Conservation (phyloP, 2,113 vertebrate genomes). For the Oenanthe melanoleuca region DNA sequence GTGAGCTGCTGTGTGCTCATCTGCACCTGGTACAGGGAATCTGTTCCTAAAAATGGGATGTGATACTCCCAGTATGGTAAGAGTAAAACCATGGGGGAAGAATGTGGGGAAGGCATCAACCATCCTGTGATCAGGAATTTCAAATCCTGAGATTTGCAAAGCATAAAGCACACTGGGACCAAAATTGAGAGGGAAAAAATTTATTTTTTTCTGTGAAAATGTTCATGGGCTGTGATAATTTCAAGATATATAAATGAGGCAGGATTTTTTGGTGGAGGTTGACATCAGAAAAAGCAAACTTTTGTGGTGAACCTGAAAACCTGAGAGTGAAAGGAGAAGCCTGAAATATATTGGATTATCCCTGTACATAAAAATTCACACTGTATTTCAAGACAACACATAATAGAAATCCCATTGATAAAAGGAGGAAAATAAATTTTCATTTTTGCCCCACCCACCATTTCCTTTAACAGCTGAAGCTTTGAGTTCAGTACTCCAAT, state of each 20-base stretch:
- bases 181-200: not conserved
- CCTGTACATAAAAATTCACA: not conserved
- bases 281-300: not conserved
- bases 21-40: not conserved
- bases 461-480: not conserved
- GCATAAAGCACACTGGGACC: not conserved
- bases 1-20: rapidly evolving
- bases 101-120: not conserved
- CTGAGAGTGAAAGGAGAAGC: not conserved
- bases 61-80: not conserved
- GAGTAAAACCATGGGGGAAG: not conserved
- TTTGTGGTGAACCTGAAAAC: not conserved
- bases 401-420: not conserved
- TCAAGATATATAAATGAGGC: not conserved
- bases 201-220: not conserved
- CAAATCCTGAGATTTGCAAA: not conserved
- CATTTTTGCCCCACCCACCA: not conserved
- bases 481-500: not conserved
- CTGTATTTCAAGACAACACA: not conserved
- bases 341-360: not conserved
- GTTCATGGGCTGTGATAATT: not conserved
- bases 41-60: not conserved
- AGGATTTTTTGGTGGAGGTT: not conserved
- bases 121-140: not conserved
- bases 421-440: not conserved